These are phyloP conservation scores for Machaerirhynchus nigripectus DNA, from an alignment of 2,113 vertebrate genomes.

Conservation along the genomic window DNA sequence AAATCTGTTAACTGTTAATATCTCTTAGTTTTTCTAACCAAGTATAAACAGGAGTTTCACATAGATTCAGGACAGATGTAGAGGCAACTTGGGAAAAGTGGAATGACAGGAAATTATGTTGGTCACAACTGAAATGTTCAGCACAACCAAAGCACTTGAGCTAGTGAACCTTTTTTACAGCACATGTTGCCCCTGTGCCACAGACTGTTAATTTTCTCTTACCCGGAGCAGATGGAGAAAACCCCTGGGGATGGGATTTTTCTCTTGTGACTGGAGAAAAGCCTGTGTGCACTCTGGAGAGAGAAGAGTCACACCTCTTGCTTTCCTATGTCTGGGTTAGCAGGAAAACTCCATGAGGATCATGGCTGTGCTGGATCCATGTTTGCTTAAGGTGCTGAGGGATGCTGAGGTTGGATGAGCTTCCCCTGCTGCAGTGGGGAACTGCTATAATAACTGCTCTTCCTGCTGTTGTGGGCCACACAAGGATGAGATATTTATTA, in stretches of 20 bases:
- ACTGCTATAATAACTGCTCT: neutral
- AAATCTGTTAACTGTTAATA: neutral
- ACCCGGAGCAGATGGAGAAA: neutral
- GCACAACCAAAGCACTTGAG: neutral
- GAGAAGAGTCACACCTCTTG: neutral
- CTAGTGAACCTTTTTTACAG: slow-evolving; percentile 30
- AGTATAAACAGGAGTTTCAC: neutral
- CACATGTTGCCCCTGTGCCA: neutral
- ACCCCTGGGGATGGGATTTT: neutral
- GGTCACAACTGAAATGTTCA: slow-evolving; percentile 36
- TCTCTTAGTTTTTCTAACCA: neutral
- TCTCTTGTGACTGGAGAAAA: slow-evolving; percentile 2
- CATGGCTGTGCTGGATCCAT: neutral
- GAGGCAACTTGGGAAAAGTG: neutral
- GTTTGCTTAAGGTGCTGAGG: slow-evolving; percentile 39
- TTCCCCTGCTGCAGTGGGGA: slow-evolving; percentile 21
- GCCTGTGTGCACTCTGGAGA: accelerated
- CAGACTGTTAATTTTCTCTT: slow-evolving; percentile 17
- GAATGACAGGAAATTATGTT: slow-evolving; percentile 13
- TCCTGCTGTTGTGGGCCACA: slow-evolving; percentile 32
- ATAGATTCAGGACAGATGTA: slow-evolving; percentile 7
- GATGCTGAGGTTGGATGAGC: slow-evolving; percentile 20
- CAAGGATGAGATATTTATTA: slow-evolving; percentile 52
- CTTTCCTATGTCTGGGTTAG: neutral
- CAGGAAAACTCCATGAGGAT: neutral